A percentile compares a stretch with the other conserved stretches of the same genome.
phyloP scores from a whole-genome alignment of 2,113 vertebrate species.

The Rhinoderma darwinii region DNA sequence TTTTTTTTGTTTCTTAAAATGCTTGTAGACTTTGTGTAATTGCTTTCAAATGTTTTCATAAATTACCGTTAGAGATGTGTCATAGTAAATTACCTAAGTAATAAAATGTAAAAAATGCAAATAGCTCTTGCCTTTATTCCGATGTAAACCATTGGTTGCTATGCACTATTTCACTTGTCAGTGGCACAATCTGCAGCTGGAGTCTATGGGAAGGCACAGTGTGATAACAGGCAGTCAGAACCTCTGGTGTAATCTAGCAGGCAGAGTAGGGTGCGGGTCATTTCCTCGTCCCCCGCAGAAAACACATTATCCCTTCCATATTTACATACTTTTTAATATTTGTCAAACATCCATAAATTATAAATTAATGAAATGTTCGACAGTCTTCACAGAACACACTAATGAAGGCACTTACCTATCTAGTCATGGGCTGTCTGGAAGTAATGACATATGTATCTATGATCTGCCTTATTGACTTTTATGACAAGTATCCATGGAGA shows the following conservation, averaged over 20 bases:
- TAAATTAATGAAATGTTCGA: conserved; percentile 99
- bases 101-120: conserved; percentile 95
- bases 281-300: conserved; percentile 99
- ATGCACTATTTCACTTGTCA: conserved; percentile 99
- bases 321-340: conserved; percentile 99
- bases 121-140: conserved; percentile 89
- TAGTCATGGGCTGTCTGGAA: conserved; percentile 85
- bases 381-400: conserved; percentile 94
- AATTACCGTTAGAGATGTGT: conserved; percentile 87
- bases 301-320: conserved; percentile 97
- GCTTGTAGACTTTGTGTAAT: conserved; percentile 79
- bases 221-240: conserved; percentile 88
- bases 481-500: conserved; percentile 90
- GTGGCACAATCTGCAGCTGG: conserved; percentile 85
- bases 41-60: conserved; percentile 85
- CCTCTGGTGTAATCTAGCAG: conserved; percentile 96
- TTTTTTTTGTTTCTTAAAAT: conserved; percentile 69
- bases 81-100: conserved; percentile 97
- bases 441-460: conserved; percentile 84
- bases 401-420: conserved; percentile 97
- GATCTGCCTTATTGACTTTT: conserved; percentile 94
- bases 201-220: conserved; percentile 84
- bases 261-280: conserved; percentile 95
- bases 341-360: conserved; percentile 99
- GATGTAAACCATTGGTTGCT: conserved; percentile 98